These are phyloP conservation scores for Orchestes rusci DNA, from an alignment of 2,888 invertebrate species.

Conservation along the genomic window DNA sequence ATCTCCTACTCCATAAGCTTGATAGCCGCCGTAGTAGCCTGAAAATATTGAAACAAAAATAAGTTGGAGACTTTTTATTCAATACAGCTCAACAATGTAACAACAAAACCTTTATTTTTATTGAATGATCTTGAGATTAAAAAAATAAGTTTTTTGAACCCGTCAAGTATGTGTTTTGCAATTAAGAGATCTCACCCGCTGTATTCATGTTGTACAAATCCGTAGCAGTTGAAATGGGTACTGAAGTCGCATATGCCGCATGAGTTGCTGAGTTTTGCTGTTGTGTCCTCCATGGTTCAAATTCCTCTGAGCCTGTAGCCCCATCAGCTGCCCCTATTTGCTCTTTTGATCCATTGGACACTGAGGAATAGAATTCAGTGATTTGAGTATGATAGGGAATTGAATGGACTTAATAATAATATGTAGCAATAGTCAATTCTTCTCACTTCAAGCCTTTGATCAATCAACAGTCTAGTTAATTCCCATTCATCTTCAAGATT, in stretches of 20 bases:
- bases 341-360: constrained; percentile 72
- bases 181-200: constrained; percentile 39
- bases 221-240: constrained; percentile 60
- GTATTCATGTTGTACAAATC: constrained; percentile 63
- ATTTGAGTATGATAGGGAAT: background rate
- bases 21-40: constrained; percentile 71
- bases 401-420: constrained; percentile 1
- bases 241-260: constrained; percentile 44
- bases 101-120: too few species aligned
- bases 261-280: constrained; percentile 52
- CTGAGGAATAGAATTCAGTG: constrained; percentile 43
- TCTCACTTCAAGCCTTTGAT: too few species aligned
- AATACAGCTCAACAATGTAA: too few species aligned
- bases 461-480: too few species aligned
- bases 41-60: background rate
- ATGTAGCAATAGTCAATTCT: background rate
- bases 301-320: constrained; percentile 50
- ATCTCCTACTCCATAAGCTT: constrained; percentile 87
- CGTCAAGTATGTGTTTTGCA: too few species aligned
- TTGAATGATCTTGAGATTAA: too few species aligned
- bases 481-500: too few species aligned
- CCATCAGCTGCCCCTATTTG: constrained; percentile 66
- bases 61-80: background rate
- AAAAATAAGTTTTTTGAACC: too few species aligned
- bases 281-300: constrained; percentile 72